These are phyloP conservation scores for Pseudobourletiella spinata DNA, from an alignment of 1,140 invertebrate species.

Conservation along the genomic window DNA sequence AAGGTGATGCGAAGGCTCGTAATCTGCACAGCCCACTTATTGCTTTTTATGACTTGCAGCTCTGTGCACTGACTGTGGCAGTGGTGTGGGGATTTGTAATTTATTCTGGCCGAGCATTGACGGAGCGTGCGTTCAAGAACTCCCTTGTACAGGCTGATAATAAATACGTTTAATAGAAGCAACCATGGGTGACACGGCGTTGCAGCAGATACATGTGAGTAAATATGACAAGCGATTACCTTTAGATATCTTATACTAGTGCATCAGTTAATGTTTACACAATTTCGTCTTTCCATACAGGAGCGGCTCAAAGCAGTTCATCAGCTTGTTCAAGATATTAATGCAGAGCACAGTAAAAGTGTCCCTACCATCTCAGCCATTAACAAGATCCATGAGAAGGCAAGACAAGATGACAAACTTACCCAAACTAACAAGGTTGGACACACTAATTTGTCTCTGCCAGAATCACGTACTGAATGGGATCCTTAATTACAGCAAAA, in stretches of 20 bases:
- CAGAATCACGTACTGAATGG: conserved; percentile 12
- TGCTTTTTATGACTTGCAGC: too few relatives aligned
- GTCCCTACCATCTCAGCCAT: conserved; percentile 35
- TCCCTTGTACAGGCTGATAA: neutral
- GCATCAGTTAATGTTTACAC: neutral
- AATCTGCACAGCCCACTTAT: too few relatives aligned
- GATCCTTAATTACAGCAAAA: conserved; percentile 53
- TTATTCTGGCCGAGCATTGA: conserved; percentile 16
- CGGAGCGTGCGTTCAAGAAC: neutral
- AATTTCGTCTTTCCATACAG: conserved; percentile 10
- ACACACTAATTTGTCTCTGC: neutral
- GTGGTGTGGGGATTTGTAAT: conserved; percentile 23
- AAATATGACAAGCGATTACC: too few relatives aligned
- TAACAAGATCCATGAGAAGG: conserved; percentile 38
- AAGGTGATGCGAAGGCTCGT: too few relatives aligned
- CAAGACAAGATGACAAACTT: conserved; percentile 37
- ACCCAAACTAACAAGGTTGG: conserved; percentile 36
- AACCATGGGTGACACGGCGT: conserved; percentile 14
- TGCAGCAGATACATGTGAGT: conserved; percentile 26
- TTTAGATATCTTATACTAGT: too few relatives aligned
- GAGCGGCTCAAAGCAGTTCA: conserved; percentile 23
- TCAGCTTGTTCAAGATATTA: conserved; percentile 12
- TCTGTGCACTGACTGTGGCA: conserved; percentile 17
- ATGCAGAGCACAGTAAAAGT: conserved; percentile 29
- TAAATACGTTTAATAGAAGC: neutral